Evolutionary conservation across 92 coral and sea anemone genomes (phyloP), one percentile per base, ranked within the genome.

Genomic region (Phymanthus crucifer): DNA sequence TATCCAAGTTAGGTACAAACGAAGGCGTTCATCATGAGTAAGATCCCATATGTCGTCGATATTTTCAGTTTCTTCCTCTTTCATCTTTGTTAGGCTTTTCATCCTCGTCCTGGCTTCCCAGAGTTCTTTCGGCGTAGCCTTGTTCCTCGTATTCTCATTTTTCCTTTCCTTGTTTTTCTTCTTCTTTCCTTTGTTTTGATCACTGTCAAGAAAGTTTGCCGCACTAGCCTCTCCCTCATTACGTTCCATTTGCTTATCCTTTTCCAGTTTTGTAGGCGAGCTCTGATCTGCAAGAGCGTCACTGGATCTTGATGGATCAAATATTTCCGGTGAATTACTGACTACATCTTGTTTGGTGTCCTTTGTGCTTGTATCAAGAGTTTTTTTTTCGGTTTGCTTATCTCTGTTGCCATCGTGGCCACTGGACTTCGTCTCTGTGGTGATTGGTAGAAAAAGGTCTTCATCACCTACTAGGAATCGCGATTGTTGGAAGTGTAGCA

Each of bases 1-100:
- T 48, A 88, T 71, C 95, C 95, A 91, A 73, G 80, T 48, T 29
- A 86, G 90, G n/a, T 91, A 91, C 45, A 91, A 66, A 37, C 92
- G 86, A 56, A 84, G 58, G 19, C 95, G 90, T 34, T 88, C 84
- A 27, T 32, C 67, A 17, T 71, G 71, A 66, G 81, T 18, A 11
- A 91, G 67, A 40, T 32, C n/a, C 95, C 95, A 91, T 47, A 91
- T 81, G 86, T 88, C 75, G 47, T 58, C 2, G 56, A 82, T 80
- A 1, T 0, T n/a, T n/a, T 35, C 67, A 46, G 80, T 86, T 61
- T 91, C 95, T 17, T 78, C 79, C 27, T 75, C 83, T 0, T 64
- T 35, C 91, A 88, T 82, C 67, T 61, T 47, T 52, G 77, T 56
- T 35, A 68, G 77, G 1, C 36, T 81, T 58, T 75, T 45, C 24